phyloP scores from a whole-genome alignment of 2,888 invertebrate species.

The Pharmacophagus antenor region DNA sequence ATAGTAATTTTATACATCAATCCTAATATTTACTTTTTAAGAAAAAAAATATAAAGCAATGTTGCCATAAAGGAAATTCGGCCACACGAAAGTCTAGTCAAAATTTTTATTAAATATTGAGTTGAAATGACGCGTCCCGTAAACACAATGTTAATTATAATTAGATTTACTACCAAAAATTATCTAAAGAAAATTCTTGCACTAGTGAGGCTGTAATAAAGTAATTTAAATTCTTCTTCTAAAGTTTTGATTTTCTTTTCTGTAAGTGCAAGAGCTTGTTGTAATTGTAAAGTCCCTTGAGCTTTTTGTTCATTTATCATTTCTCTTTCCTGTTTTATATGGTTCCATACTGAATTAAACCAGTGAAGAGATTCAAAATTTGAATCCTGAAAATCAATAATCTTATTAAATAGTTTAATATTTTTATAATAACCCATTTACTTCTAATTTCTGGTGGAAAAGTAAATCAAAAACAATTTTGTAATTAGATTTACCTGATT shows the following conservation, averaged over 20 bases:
- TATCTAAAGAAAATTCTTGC: slow-evolving; percentile 96
- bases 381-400: slow-evolving; percentile 69
- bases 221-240: slow-evolving; percentile 91
- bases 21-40: too few species aligned
- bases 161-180: slow-evolving; percentile 24
- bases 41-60: too few species aligned
- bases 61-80: too few species aligned
- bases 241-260: slow-evolving; percentile 88
- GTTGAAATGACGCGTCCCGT: too few species aligned
- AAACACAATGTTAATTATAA: too few species aligned
- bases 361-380: slow-evolving; percentile 96
- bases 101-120: too few species aligned
- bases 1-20: too few species aligned
- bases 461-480: background rate
- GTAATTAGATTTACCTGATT: slow-evolving; percentile 83
- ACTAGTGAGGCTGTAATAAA: slow-evolving; percentile 95
- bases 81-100: too few species aligned
- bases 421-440: background rate
- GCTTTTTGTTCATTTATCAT: slow-evolving; percentile 80
- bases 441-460: background rate
- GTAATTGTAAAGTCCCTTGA: slow-evolving; percentile 93
- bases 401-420: background rate
- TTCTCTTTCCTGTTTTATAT: slow-evolving; percentile 84
- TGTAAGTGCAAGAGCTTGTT: slow-evolving; percentile 94
- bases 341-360: slow-evolving; percentile 92